phyloP scores from a whole-genome alignment of 2,113 vertebrate species.

The Oriolus oriolus region DNA sequence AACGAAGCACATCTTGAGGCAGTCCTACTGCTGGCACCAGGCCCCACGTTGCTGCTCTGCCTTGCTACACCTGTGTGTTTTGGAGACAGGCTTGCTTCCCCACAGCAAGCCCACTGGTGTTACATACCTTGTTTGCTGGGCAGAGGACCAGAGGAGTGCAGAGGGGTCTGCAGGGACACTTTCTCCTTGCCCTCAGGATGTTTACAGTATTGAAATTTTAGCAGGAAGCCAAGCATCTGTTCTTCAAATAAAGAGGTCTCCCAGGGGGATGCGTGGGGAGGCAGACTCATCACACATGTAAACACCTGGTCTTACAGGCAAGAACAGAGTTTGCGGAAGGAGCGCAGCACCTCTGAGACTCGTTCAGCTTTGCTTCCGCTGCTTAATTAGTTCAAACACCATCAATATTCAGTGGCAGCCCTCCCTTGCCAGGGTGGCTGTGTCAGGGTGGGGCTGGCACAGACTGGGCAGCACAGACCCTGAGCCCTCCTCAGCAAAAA shows the following conservation, averaged over 20 bases:
- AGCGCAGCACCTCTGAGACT: background rate
- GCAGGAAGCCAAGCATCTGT: constrained; percentile 45
- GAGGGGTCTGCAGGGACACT: background rate
- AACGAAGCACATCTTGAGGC: background rate
- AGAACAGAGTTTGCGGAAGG: background rate
- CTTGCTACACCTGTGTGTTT: background rate
- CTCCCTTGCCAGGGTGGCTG: background rate
- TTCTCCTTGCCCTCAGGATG: background rate
- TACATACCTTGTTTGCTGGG: background rate
- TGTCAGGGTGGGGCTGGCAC: background rate
- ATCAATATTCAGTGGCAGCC: constrained; percentile 3
- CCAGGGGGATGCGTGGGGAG: background rate
- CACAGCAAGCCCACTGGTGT: background rate
- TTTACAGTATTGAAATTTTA: background rate
- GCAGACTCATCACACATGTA: background rate
- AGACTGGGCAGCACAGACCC: too few relatives aligned
- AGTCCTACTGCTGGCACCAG: background rate
- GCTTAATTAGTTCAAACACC: constrained; percentile 18
- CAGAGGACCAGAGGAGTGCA: background rate
- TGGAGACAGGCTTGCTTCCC: background rate
- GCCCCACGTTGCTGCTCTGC: background rate
- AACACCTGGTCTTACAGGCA: constrained; percentile 19
- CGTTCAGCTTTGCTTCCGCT: constrained; percentile 20
- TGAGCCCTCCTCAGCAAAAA: too few relatives aligned
- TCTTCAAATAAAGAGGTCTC: constrained; percentile 21